Conservation (phyloP, 2,888 invertebrate genomes). For the Graphium colonna region DNA sequence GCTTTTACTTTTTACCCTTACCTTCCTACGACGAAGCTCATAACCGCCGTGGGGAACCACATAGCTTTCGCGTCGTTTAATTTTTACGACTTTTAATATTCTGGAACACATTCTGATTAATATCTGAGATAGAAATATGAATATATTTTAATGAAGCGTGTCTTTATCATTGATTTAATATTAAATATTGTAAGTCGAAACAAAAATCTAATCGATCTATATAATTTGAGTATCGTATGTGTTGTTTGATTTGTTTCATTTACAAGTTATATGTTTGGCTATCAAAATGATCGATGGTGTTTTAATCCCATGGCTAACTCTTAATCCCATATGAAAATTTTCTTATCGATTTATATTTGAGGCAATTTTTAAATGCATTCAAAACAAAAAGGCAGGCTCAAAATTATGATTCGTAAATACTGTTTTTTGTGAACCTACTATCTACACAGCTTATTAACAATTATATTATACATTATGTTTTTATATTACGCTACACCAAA, state of each 20-base stretch:
- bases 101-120: constrained; percentile 57
- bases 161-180: background rate
- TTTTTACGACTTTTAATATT: constrained; percentile 47
- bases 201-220: constrained; percentile 15
- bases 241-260: background rate
- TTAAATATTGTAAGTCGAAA: background rate
- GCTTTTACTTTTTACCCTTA: constrained; percentile 71
- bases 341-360: background rate
- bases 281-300: background rate
- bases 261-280: background rate
- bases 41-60: constrained; percentile 61
- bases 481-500: constrained; percentile 38
- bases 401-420: background rate
- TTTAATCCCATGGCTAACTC: background rate
- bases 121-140: constrained; percentile 63
- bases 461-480: constrained; percentile 53
- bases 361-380: background rate
- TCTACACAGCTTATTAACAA: constrained; percentile 58
- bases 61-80: constrained; percentile 46
- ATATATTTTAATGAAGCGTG: constrained; percentile 4
- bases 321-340: background rate
- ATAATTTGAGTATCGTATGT: constrained; percentile 1
- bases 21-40: constrained; percentile 74
- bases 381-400: background rate
- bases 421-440: constrained; percentile 47